Evolutionary conservation across 1,140 invertebrate species (phyloP).

Genomic region (Heliothis virescens): DNA sequence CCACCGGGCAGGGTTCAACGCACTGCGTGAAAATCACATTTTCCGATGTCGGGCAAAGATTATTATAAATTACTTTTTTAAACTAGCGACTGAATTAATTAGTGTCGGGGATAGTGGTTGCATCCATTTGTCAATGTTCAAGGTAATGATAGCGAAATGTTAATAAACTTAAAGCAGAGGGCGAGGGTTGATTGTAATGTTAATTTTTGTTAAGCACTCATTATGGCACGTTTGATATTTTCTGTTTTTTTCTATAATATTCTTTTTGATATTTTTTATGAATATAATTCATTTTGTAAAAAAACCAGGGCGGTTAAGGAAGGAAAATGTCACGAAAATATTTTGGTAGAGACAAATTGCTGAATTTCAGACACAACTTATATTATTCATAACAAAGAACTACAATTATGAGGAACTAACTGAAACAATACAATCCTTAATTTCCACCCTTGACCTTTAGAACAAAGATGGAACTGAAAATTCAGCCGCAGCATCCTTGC

Average conservation of each 20-base stretch:
- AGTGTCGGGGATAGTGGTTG: background rate
- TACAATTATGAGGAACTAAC: background rate
- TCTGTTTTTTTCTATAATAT: background rate
- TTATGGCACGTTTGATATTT: background rate
- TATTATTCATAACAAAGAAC: background rate
- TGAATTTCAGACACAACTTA: too few relatives aligned
- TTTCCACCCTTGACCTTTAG: constrained; percentile 62
- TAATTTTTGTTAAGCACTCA: background rate
- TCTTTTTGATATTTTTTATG: background rate
- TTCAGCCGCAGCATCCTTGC: constrained; percentile 59
- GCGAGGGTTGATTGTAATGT: constrained; percentile 7
- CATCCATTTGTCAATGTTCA: constrained; percentile 3
- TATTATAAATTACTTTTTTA: constrained; percentile 28
- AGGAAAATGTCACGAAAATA: background rate
- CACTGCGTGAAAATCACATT: constrained; percentile 54
- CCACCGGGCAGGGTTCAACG: constrained; percentile 58
- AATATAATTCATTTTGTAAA: background rate
- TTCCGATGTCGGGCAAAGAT: constrained; percentile 47
- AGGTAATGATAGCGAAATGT: background rate
- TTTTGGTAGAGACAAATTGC: too few relatives aligned
- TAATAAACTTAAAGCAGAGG: constrained; percentile 3
- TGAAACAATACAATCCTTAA: background rate
- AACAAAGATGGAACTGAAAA: constrained; percentile 59
- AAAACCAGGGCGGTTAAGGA: background rate
- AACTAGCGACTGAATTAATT: constrained; percentile 1